phyloP scores from a whole-genome alignment of 2,888 invertebrate genomes.

The Heliconius aoede region DNA sequence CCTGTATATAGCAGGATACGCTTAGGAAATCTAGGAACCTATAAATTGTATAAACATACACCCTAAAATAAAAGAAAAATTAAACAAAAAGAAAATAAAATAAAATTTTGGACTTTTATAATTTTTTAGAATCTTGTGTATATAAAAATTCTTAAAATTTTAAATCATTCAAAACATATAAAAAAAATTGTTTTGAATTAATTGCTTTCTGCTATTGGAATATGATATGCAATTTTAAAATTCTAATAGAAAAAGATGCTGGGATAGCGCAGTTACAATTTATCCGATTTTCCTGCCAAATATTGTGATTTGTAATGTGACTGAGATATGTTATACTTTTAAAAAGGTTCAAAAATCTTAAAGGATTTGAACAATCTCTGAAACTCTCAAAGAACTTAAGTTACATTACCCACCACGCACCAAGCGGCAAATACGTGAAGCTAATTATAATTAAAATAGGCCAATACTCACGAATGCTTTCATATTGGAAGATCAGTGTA shows the following conservation, averaged over 20 bases:
- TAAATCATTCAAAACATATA: too few relatives aligned
- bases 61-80: not conserved
- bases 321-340: not conserved
- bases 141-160: not conserved
- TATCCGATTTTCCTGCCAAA: too few relatives aligned
- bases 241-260: too few relatives aligned
- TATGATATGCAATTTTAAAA: too few relatives aligned
- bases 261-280: not conserved
- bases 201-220: too few relatives aligned
- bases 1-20: too few relatives aligned
- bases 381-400: not conserved
- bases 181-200: too few relatives aligned
- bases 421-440: not conserved
- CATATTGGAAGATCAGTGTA: constrained; percentile 42
- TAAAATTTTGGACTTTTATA: not conserved
- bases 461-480: constrained; percentile 51
- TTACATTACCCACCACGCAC: not conserved
- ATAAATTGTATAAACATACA: not conserved
- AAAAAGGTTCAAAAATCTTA: not conserved
- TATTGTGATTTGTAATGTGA: not conserved
- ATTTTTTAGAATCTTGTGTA: not conserved
- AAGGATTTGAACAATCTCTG: not conserved
- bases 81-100: not conserved
- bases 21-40: too few relatives aligned
- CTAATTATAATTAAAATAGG: not conserved